phyloP scores from a whole-genome alignment of 2,797 vertebrate species.

The Sus cebifrons region DNA sequence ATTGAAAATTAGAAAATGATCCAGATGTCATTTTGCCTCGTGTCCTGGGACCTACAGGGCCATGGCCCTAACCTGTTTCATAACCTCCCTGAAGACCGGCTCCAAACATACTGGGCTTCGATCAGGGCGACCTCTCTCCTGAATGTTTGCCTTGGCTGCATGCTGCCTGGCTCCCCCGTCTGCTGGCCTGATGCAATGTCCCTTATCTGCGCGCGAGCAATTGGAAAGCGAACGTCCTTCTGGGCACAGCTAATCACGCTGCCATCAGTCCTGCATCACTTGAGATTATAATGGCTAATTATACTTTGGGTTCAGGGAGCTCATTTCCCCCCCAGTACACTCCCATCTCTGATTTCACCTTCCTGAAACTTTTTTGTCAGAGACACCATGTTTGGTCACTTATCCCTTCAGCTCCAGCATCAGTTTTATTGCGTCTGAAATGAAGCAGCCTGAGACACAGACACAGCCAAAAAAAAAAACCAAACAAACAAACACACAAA shows the following conservation, averaged over 20 bases:
- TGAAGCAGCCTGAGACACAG: background rate
- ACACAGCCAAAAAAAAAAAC: no score
- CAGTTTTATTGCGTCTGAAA: slow-evolving; percentile 1
- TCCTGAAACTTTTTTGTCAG: slow-evolving; percentile 55
- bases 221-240: slow-evolving; percentile 8
- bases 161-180: background rate
- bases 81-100: background rate
- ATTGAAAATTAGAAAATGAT: background rate
- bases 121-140: slow-evolving; percentile 66
- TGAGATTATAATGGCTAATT: slow-evolving; percentile 45
- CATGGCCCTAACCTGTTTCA: background rate
- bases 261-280: background rate
- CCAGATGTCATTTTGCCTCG: background rate
- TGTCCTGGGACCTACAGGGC: background rate
- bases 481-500: no score
- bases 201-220: slow-evolving; percentile 27
- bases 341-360: slow-evolving; percentile 17
- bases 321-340: background rate
- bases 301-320: background rate
- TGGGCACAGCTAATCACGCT: background rate
- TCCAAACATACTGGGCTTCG: slow-evolving; percentile 68
- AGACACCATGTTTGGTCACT: background rate
- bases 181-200: background rate
- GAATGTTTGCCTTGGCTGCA: background rate
- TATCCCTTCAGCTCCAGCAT: background rate